phyloP scores from a whole-genome alignment of 2,888 invertebrate species.

The Sceliomorpha sp. region DNA sequence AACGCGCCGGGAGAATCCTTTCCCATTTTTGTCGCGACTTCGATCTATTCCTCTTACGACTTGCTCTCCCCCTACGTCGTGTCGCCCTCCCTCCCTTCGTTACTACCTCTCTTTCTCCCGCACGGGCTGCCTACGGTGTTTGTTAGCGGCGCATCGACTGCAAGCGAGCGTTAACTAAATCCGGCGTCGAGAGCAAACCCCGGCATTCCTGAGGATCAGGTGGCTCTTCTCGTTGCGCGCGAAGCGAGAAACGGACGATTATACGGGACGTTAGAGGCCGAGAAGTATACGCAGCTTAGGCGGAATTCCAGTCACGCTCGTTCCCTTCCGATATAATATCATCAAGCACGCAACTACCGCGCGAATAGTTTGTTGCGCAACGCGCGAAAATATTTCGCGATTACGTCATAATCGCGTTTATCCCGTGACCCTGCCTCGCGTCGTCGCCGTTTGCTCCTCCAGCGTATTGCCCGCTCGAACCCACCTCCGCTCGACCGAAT shows the following conservation, averaged over 20 bases:
- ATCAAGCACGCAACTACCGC: constrained; percentile 55
- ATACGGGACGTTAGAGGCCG: constrained; percentile 62
- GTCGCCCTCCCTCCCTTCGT: neutral
- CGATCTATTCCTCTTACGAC: constrained; percentile 20
- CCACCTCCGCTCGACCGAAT: too few relatives aligned
- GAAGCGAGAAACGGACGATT: constrained; percentile 67
- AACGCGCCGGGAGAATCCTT: constrained; percentile 37
- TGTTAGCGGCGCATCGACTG: constrained; percentile 23
- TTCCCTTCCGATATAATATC: constrained; percentile 68
- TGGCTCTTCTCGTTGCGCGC: constrained; percentile 61
- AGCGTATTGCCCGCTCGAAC: too few relatives aligned
- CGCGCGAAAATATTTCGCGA: constrained; percentile 45
- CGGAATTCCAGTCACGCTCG: constrained; percentile 68
- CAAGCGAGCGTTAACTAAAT: constrained; percentile 39
- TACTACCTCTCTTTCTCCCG: neutral
- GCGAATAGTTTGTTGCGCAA: constrained; percentile 44
- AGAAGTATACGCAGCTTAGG: constrained; percentile 60
- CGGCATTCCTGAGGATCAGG: constrained; percentile 57
- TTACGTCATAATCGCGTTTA: neutral
- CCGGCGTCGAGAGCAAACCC: constrained; percentile 49
- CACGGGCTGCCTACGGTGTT: neutral
- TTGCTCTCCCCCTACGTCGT: neutral
- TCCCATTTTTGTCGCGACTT: constrained; percentile 50
- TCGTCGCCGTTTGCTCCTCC: too few relatives aligned
- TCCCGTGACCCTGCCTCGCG: too few relatives aligned